Percentiles rank a stretch among this genome's conserved stretches.
phyloP scores from a whole-genome alignment of 1,140 invertebrate species.

The Panagrolaimus sp. region DNA sequence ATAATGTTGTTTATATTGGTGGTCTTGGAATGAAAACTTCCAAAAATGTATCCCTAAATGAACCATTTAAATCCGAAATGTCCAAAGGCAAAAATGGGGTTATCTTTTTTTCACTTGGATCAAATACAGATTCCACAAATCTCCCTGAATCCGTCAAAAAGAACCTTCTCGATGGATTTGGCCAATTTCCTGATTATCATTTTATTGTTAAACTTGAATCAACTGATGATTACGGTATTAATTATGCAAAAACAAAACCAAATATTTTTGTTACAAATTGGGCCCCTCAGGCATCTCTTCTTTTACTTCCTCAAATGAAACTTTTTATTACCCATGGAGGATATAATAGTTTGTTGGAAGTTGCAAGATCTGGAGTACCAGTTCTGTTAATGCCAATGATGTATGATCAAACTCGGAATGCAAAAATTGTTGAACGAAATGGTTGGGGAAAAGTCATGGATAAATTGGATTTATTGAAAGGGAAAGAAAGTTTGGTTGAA shows the following conservation, averaged over 20 bases:
- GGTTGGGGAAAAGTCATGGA: slow-evolving; percentile 27
- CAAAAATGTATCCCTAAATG: not conserved
- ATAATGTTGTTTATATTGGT: slow-evolving; percentile 30
- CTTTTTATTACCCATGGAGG: slow-evolving; percentile 29
- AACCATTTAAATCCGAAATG: slow-evolving; percentile 19
- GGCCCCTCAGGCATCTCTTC: slow-evolving; percentile 25
- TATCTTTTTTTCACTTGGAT: slow-evolving; percentile 28
- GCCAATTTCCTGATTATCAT: slow-evolving; percentile 20
- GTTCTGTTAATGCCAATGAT: slow-evolving; percentile 21
- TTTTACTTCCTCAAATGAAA: slow-evolving; percentile 19
- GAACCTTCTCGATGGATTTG: slow-evolving; percentile 22
- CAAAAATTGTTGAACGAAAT: slow-evolving; percentile 22
- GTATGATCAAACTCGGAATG: slow-evolving; percentile 30
- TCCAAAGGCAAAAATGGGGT: slow-evolving; percentile 21
- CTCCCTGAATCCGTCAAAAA: slow-evolving; percentile 21
- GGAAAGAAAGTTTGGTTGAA: not conserved
- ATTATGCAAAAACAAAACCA: slow-evolving; percentile 6
- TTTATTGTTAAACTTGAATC: slow-evolving; percentile 28
- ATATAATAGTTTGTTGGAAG: slow-evolving; percentile 22
- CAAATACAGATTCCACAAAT: slow-evolving; percentile 9
- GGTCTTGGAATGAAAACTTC: slow-evolving; percentile 25
- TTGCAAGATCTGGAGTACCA: not conserved
- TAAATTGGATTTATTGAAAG: slow-evolving; percentile 9
- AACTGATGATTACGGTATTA: slow-evolving; percentile 6
- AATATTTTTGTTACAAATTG: slow-evolving; percentile 28